A percentile compares a stretch with the other conserved stretches of the same genome.
These are phyloP conservation scores for Epirrita christyi DNA, from an alignment of 2,888 invertebrate species.

Conservation along the genomic window DNA sequence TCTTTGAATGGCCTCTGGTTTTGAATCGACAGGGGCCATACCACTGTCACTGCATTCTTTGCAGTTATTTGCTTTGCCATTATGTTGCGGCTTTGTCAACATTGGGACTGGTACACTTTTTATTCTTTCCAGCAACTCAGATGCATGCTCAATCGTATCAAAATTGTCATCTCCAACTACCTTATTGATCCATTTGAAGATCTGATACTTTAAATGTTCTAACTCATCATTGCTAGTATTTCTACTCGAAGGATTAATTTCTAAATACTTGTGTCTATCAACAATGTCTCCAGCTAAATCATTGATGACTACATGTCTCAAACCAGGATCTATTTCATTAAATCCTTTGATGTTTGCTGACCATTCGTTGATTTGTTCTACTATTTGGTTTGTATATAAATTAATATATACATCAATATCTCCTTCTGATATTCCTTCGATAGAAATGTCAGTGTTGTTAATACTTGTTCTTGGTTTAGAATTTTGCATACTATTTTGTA, in stretches of 20 bases:
- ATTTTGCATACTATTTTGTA: constrained; percentile 40
- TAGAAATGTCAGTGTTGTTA: constrained; percentile 32
- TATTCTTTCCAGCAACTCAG: constrained; percentile 58
- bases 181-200: constrained; percentile 70
- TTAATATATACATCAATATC: constrained; percentile 46
- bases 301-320: constrained; percentile 50
- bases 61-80: not conserved
- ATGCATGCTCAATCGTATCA: constrained; percentile 51
- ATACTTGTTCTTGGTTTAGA: constrained; percentile 16
- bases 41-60: constrained; percentile 5
- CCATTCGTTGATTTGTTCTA: constrained; percentile 62
- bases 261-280: constrained; percentile 63
- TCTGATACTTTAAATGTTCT: constrained; percentile 66
- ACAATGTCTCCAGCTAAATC: constrained; percentile 66
- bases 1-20: constrained; percentile 3
- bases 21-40: not conserved
- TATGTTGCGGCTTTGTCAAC: constrained; percentile 28
- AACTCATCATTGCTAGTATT: constrained; percentile 54
- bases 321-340: constrained; percentile 39
- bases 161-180: constrained; percentile 54
- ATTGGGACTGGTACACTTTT: constrained; percentile 52
- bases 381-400: constrained; percentile 47
- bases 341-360: constrained; percentile 47
- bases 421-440: constrained; percentile 31
- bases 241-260: constrained; percentile 48